Conservation (phyloP, 2,888 invertebrate genomes). For the Coremacera marginata region DNA sequence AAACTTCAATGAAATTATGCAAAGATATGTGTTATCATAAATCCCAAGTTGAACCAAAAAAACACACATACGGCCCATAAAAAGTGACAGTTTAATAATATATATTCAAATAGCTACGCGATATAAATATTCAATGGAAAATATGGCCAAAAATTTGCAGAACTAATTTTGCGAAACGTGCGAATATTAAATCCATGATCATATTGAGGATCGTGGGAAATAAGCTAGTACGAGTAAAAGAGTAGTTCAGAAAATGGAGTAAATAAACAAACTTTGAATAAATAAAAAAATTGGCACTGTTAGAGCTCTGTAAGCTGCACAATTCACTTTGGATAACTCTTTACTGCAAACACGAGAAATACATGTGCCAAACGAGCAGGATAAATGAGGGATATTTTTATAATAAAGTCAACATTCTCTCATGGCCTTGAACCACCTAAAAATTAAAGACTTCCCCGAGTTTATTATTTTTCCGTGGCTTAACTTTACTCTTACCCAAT, state of each 20-base stretch:
- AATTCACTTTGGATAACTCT: too few relatives aligned
- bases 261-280: too few relatives aligned
- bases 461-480: too few relatives aligned
- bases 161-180: conserved; percentile 4
- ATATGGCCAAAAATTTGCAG: background rate
- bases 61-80: background rate
- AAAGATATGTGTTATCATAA: background rate
- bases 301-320: too few relatives aligned
- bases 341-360: too few relatives aligned
- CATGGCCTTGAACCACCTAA: too few relatives aligned
- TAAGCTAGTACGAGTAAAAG: background rate
- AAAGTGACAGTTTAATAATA: conserved; percentile 8
- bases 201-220: background rate
- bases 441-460: too few relatives aligned
- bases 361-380: too few relatives aligned
- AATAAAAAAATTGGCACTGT: too few relatives aligned
- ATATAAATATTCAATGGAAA: background rate
- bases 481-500: too few relatives aligned
- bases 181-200: background rate
- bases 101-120: background rate
- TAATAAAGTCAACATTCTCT: too few relatives aligned
- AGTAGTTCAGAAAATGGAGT: background rate
- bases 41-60: background rate
- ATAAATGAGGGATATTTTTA: too few relatives aligned
- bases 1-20: background rate